Percentiles rank a stretch among this genome's conserved stretches.
phyloP scores from a whole-genome alignment of 2,113 vertebrate species.

The Hemibagrus wyckioides region DNA sequence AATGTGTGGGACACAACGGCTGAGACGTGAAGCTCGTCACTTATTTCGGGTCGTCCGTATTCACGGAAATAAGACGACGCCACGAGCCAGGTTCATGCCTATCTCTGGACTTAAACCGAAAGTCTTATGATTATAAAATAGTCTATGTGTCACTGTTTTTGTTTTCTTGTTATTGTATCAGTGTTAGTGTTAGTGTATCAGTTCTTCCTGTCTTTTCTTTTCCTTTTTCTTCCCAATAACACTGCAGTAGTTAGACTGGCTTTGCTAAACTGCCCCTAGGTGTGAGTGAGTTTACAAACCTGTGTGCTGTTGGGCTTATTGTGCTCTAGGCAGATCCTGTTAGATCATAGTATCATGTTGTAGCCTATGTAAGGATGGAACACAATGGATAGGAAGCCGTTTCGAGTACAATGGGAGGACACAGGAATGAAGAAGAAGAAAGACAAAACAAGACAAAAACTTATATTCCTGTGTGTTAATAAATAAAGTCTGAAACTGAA shows the following conservation, averaged over 20 bases:
- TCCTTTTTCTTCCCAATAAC: background rate
- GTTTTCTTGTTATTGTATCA: too few species aligned
- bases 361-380: background rate
- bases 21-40: background rate
- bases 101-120: background rate
- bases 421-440: background rate
- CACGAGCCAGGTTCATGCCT: background rate
- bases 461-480: background rate
- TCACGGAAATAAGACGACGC: background rate
- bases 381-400: background rate
- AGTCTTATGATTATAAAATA: too few species aligned
- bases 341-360: background rate
- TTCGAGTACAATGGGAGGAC: background rate
- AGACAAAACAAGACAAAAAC: background rate
- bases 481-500: background rate
- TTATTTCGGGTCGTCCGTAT: background rate
- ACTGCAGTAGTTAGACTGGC: background rate
- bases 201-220: background rate
- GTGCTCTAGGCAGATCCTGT: background rate
- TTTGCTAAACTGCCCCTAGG: background rate
- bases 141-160: too few species aligned
- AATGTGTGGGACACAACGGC: slow-evolving; percentile 10
- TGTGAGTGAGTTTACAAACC: background rate
- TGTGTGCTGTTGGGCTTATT: background rate
- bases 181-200: too few species aligned